Percentiles rank a stretch among this genome's conserved stretches.
phyloP scores from a whole-genome alignment of 2,888 invertebrate genomes.

The Sesia apiformis region DNA sequence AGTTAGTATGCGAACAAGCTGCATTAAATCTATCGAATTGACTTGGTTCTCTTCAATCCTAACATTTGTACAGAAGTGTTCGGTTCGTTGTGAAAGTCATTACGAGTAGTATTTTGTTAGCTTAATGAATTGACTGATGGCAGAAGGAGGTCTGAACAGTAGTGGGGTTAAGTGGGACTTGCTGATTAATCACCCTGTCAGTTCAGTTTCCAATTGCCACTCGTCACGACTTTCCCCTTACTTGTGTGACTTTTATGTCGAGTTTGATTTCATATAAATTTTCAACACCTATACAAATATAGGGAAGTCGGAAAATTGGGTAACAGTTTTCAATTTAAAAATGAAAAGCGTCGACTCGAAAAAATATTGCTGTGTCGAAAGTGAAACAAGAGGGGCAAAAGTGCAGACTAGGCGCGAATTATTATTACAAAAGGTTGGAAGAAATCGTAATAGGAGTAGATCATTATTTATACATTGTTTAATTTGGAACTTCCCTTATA shows the following conservation, averaged over 20 bases:
- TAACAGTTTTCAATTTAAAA: background rate
- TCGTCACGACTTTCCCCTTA: constrained; percentile 20
- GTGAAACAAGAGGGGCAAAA: background rate
- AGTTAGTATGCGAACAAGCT: background rate
- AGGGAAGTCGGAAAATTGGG: background rate
- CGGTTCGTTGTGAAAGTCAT: constrained; percentile 60
- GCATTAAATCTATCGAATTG: constrained; percentile 5
- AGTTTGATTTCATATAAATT: constrained; percentile 2
- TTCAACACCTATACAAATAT: background rate
- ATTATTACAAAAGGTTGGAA: background rate
- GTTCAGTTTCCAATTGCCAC: constrained; percentile 15
- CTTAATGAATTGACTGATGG: constrained; percentile 74
- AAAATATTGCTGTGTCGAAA: background rate
- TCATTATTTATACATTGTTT: constrained; percentile 23
- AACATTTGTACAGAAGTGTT: constrained; percentile 38
- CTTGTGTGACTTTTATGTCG: constrained; percentile 37
- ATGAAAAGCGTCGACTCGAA: background rate
- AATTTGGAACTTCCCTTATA: constrained; percentile 23
- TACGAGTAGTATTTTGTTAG: constrained; percentile 69
- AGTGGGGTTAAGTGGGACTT: constrained; percentile 69
- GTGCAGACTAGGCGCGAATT: background rate
- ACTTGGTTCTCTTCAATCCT: constrained; percentile 26
- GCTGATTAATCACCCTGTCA: constrained; percentile 72
- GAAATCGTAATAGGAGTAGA: constrained; percentile 8
- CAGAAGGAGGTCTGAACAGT: constrained; percentile 61